phyloP scores from a whole-genome alignment of 2,113 vertebrate species.

The Macquaria ambigua region DNA sequence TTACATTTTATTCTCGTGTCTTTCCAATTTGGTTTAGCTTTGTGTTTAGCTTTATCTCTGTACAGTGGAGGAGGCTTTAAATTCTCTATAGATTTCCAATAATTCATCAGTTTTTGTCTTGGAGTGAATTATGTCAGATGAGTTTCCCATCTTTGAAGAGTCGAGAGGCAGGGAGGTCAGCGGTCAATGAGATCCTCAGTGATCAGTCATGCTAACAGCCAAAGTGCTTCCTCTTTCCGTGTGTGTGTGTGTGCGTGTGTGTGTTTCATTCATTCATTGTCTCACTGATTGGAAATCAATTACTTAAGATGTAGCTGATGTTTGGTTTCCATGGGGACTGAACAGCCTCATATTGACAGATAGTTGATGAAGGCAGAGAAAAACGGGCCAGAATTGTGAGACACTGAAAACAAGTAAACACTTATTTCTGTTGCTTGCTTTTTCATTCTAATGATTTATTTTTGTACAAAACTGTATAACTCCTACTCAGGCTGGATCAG shows the following conservation, averaged over 20 bases:
- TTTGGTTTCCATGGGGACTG: constrained; percentile 56
- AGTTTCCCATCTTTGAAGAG: constrained; percentile 4
- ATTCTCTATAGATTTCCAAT: constrained; percentile 28
- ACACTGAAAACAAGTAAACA: background rate
- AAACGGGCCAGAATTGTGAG: background rate
- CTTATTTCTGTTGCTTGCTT: background rate
- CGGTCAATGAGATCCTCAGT: constrained; percentile 37
- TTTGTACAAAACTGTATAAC: background rate
- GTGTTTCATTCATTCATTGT: constrained; percentile 28
- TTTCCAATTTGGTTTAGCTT: background rate
- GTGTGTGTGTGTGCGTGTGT: background rate
- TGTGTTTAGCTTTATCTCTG: too few species aligned
- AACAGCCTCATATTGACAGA: constrained; percentile 23
- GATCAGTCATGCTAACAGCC: constrained; percentile 33
- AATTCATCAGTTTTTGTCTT: constrained; percentile 19
- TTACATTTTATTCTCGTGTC: background rate
- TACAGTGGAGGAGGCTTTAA: background rate
- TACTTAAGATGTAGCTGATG: constrained; percentile 31
- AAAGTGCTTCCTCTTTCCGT: background rate
- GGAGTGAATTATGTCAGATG: constrained; percentile 2
- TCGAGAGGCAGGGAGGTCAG: background rate
- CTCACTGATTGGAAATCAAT: constrained; percentile 53
- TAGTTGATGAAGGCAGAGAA: constrained; percentile 22
- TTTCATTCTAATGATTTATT: background rate
- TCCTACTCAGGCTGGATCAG: background rate